Evolutionary conservation across 2,113 vertebrate species (phyloP).

Genomic region (Xiphophorus maculatus): DNA sequence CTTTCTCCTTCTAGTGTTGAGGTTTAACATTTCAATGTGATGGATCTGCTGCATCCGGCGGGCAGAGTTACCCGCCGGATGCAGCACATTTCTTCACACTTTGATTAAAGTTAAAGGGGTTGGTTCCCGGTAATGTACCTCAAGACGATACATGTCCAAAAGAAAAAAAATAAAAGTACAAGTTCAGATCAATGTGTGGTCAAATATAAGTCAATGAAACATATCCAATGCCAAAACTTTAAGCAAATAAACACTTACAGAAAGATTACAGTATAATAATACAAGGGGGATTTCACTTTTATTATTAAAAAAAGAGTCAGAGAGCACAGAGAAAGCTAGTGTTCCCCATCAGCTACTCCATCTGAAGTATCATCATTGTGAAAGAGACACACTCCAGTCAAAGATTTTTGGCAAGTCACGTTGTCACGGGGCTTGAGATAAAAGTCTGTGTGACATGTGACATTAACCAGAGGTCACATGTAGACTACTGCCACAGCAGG

Average conservation of each 20-base stretch:
- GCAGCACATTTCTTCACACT: no score
- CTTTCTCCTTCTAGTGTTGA: no score
- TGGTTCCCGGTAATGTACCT: no score
- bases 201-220: neutral
- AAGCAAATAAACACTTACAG: neutral
- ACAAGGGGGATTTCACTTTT: slow-evolving; percentile 15
- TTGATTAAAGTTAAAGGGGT: no score
- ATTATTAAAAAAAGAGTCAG: slow-evolving; percentile 31
- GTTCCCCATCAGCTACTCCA: slow-evolving; percentile 32
- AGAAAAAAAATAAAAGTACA: no score
- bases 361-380: slow-evolving; percentile 50
- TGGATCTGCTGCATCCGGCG: no score
- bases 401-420: slow-evolving; percentile 75
- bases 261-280: neutral
- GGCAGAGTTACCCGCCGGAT: no score
- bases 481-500: slow-evolving; percentile 68
- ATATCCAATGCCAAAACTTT: neutral
- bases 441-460: slow-evolving; percentile 78
- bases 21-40: no score
- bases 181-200: neutral
- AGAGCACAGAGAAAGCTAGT: slow-evolving; percentile 58
- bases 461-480: slow-evolving; percentile 84
- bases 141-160: no score
- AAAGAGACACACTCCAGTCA: slow-evolving; percentile 55
- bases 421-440: slow-evolving; percentile 74